Percentiles rank a stretch among this genome's conserved stretches.
phyloP scores from a whole-genome alignment of 2,888 invertebrate species.

The Pheosia tremula region DNA sequence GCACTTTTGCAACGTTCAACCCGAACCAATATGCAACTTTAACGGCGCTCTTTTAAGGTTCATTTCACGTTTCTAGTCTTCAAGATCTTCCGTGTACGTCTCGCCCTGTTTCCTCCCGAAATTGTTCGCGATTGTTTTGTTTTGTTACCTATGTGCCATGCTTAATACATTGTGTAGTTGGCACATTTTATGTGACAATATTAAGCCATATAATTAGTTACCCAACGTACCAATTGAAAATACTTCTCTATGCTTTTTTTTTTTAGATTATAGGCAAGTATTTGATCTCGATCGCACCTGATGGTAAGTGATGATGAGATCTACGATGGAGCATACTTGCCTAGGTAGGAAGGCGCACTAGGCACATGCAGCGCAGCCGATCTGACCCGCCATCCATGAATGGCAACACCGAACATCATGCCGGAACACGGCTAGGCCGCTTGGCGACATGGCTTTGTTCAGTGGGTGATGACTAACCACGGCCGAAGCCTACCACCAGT shows the following conservation, averaged over 20 bases:
- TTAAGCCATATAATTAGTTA: background rate
- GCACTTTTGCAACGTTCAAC: conserved; percentile 40
- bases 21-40: conserved; percentile 29
- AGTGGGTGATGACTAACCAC: no score
- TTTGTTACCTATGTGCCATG: conserved; percentile 41
- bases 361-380: no score
- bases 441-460: no score
- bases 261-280: no score
- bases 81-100: conserved; percentile 46
- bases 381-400: no score
- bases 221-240: background rate
- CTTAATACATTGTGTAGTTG: conserved; percentile 43
- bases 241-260: background rate
- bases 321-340: no score
- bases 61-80: conserved; percentile 26
- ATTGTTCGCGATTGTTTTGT: conserved; percentile 68
- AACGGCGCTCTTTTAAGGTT: conserved; percentile 21
- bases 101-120: conserved; percentile 72
- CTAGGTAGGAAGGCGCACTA: no score
- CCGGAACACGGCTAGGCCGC: no score
- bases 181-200: conserved; percentile 5
- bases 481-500: no score
- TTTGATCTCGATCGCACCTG: no score
- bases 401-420: no score
- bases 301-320: no score